Conservation (phyloP, 2,888 invertebrate species). For the Phaedon cochleariae region DNA sequence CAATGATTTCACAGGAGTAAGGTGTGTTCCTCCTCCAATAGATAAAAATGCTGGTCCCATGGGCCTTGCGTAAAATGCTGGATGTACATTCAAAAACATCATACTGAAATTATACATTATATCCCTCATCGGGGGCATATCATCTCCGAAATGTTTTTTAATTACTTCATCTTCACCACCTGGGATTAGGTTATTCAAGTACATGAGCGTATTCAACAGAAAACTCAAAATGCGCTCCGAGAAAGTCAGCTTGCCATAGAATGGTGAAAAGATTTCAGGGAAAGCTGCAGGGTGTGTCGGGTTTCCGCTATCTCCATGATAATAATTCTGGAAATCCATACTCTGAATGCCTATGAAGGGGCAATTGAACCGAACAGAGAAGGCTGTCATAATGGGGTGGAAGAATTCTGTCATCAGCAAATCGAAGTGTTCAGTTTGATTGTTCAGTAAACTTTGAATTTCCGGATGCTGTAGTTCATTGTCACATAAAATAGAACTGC, state of each 20-base stretch:
- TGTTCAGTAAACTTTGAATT: slow-evolving; percentile 39
- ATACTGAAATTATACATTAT: slow-evolving; percentile 22
- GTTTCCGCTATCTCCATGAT: slow-evolving; percentile 45
- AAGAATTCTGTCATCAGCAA: slow-evolving; percentile 50
- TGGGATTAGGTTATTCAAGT: neutral
- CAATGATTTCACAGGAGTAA: slow-evolving; percentile 45
- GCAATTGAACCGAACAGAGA: slow-evolving; percentile 52
- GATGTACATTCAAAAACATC: slow-evolving; percentile 28
- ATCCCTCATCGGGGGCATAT: slow-evolving; percentile 11
- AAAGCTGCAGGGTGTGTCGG: slow-evolving; percentile 38
- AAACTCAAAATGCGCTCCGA: slow-evolving; percentile 32
- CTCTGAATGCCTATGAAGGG: slow-evolving; percentile 55
- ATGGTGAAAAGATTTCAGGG: slow-evolving; percentile 41
- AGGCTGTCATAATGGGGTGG: slow-evolving; percentile 35
- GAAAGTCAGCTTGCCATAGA: slow-evolving; percentile 17
- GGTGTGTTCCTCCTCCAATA: slow-evolving; percentile 43
- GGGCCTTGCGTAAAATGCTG: slow-evolving; percentile 25
- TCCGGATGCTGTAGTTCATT: slow-evolving; percentile 37
- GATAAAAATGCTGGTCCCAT: slow-evolving; percentile 26
- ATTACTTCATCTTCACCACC: slow-evolving; percentile 14
- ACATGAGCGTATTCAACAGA: neutral
- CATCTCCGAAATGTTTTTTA: slow-evolving; percentile 26
- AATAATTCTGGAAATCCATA: slow-evolving; percentile 48
- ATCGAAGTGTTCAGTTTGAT: slow-evolving; percentile 47
- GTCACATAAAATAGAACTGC: slow-evolving; percentile 15